These are phyloP conservation scores for Amiota communis DNA, from an alignment of 2,888 invertebrate species.

Conservation along the genomic window DNA sequence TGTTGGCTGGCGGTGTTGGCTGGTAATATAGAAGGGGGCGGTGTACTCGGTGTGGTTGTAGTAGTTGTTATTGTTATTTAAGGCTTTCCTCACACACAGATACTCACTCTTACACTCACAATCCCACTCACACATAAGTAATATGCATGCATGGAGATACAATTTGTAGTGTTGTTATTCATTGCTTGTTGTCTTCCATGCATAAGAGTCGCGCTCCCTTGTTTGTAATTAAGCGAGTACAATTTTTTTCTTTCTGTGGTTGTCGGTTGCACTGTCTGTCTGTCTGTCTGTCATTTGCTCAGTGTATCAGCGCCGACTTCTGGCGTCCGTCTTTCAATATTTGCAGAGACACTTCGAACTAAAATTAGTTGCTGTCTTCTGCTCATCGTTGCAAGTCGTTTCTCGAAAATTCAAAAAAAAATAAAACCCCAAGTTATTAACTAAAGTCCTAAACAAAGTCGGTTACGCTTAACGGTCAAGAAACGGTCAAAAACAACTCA, in stretches of 20 bases:
- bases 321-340: conserved; percentile 52
- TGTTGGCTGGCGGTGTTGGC: conserved; percentile 52
- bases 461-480: conserved; percentile 47
- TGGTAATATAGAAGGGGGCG: conserved; percentile 38
- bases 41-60: conserved; percentile 39
- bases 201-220: conserved; percentile 54
- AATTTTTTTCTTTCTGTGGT: conserved; percentile 44
- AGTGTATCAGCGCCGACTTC: conserved; percentile 31
- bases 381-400: conserved; percentile 71
- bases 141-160: not conserved
- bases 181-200: conserved; percentile 55
- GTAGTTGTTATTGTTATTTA: conserved; percentile 44
- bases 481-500: too few species aligned
- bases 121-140: too few species aligned
- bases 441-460: conserved; percentile 26
- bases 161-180: not conserved
- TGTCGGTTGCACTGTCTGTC: conserved; percentile 42
- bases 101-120: conserved; percentile 15
- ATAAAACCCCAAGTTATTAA: not conserved
- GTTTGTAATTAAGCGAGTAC: conserved; percentile 67
- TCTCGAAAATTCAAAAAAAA: conserved; percentile 36
- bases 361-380: conserved; percentile 72
- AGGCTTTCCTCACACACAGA: conserved; percentile 37
- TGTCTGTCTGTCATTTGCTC: conserved; percentile 53
- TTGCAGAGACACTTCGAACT: conserved; percentile 63